These are phyloP conservation scores for Arion vulgaris DNA, from an alignment of 1,140 invertebrate species.

Conservation along the genomic window DNA sequence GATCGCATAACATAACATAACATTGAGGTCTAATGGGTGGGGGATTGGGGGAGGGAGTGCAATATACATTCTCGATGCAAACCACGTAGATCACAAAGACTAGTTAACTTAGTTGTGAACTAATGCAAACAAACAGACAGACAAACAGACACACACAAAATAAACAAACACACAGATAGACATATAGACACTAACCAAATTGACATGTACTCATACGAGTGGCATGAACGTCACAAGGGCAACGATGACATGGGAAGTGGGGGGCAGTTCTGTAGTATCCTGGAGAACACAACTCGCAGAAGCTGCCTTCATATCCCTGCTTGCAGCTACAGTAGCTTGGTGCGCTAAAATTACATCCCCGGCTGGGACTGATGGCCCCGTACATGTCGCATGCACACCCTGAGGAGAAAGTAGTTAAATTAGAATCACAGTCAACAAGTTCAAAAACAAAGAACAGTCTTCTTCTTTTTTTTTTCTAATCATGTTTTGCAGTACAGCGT, in stretches of 20 bases:
- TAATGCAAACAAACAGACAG: too few relatives aligned
- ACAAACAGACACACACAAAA: too few relatives aligned
- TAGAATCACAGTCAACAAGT: background rate
- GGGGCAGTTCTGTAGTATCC: constrained; percentile 54
- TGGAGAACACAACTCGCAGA: constrained; percentile 56
- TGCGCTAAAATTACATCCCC: constrained; percentile 16
- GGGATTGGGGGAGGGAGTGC: too few relatives aligned
- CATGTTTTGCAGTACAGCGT: too few relatives aligned
- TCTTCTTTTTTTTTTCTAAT: too few relatives aligned
- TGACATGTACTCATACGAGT: constrained; percentile 47
- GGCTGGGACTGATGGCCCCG: constrained; percentile 21
- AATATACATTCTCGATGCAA: too few relatives aligned
- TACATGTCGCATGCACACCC: constrained; percentile 37
- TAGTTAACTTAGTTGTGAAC: too few relatives aligned
- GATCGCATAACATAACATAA: too few relatives aligned
- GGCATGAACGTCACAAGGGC: constrained; percentile 49
- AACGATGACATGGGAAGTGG: constrained; percentile 52
- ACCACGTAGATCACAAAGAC: too few relatives aligned
- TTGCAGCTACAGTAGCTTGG: constrained; percentile 49
- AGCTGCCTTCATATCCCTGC: constrained; percentile 49
- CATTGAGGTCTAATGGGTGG: too few relatives aligned
- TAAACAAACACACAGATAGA: too few relatives aligned
- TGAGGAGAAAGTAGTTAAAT: constrained; percentile 18
- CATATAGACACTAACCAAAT: constrained; percentile 51
- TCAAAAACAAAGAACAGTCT: too few relatives aligned